These are phyloP conservation scores for Elephas maximus DNA, from an alignment of 2,113 vertebrate genomes.

Conservation along the genomic window DNA sequence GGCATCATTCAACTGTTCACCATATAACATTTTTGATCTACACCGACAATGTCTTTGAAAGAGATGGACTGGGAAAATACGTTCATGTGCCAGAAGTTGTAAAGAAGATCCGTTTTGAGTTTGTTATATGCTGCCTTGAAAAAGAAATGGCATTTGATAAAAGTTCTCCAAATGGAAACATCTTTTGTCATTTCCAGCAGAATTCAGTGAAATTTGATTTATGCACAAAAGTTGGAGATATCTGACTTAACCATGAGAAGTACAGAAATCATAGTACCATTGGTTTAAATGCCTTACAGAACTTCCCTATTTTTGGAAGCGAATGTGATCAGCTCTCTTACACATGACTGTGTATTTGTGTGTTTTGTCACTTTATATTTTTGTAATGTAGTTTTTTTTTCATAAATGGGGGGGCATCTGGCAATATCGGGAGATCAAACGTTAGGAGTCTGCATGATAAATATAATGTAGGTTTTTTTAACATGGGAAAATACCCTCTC, in stretches of 20 bases:
- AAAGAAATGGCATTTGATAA: conserved; percentile 3
- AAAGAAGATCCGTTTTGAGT: conserved; percentile 13
- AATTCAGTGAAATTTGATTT: conserved; percentile 22
- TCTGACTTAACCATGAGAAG: background rate
- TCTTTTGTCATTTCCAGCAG: background rate
- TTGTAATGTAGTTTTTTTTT: background rate
- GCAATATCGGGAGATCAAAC: too few species aligned
- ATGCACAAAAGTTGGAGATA: background rate
- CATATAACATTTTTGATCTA: conserved; percentile 23
- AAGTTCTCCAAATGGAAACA: background rate
- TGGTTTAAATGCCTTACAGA: background rate
- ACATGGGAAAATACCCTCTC: background rate
- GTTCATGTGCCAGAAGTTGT: background rate
- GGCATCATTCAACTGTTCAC: background rate
- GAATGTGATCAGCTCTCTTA: background rate
- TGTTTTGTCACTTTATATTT: background rate
- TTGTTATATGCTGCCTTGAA: background rate
- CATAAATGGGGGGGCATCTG: too few species aligned
- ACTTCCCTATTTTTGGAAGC: background rate
- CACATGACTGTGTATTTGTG: background rate
- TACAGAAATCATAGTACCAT: background rate
- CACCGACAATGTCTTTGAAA: background rate
- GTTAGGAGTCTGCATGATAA: too few species aligned
- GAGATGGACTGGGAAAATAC: conserved; percentile 33
- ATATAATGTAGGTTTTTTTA: background rate